These are phyloP conservation scores for Adelosebastes latens DNA, from an alignment of 2,797 vertebrate genomes.

Conservation along the genomic window DNA sequence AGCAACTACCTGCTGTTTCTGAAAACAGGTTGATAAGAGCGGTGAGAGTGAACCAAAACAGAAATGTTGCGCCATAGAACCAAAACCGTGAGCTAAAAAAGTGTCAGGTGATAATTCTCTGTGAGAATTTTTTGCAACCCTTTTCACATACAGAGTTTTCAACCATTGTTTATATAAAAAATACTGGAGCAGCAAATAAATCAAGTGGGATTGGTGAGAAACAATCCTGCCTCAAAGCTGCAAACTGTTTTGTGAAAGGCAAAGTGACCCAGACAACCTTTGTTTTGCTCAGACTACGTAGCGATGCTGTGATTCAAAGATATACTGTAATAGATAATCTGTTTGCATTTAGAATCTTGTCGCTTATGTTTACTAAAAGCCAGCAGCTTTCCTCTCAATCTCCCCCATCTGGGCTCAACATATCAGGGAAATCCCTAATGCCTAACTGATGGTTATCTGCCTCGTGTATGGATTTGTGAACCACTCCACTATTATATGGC, in stretches of 20 bases:
- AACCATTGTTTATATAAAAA: background rate
- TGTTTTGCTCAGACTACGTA: constrained; percentile 25
- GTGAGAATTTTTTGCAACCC: background rate
- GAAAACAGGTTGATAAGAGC: background rate
- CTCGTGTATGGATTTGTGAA: constrained; percentile 17
- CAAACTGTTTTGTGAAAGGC: background rate
- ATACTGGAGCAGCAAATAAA: background rate
- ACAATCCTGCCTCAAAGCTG: background rate
- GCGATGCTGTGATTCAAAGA: constrained; percentile 23
- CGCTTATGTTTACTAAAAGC: constrained; percentile 50
- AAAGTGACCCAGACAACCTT: constrained; percentile 25
- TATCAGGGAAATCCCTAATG: constrained; percentile 30
- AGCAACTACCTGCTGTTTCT: background rate
- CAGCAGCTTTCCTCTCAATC: constrained; percentile 50
- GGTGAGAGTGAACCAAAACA: background rate
- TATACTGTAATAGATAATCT: constrained; percentile 32
- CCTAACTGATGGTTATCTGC: constrained; percentile 29
- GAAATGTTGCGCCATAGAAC: background rate
- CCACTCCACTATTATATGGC: constrained; percentile 12
- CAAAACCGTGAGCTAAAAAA: background rate
- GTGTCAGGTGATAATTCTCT: background rate
- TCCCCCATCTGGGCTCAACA: constrained; percentile 49
- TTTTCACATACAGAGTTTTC: background rate
- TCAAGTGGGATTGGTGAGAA: background rate
- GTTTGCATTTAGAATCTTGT: constrained; percentile 23